Percentiles rank a stretch among this genome's conserved stretches.
phyloP scores from a whole-genome alignment of 1,140 invertebrate species.

The Bactericera cockerelli region DNA sequence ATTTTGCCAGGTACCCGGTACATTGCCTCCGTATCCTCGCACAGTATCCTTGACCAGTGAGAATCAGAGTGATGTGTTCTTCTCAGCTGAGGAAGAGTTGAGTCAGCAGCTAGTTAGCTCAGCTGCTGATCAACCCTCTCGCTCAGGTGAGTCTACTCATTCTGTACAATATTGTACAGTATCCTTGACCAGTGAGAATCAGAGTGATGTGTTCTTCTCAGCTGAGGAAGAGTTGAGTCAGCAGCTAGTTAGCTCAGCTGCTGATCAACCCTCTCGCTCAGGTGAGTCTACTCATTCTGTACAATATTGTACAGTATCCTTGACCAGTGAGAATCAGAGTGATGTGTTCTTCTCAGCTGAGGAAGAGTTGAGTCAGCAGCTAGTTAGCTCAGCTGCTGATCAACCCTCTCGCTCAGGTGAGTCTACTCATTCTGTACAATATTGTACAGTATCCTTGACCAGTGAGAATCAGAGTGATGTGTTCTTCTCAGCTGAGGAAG shows the following conservation, averaged over 20 bases:
- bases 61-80: slow-evolving; percentile 78
- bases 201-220: slow-evolving; percentile 78
- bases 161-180: slow-evolving; percentile 42
- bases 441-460: too few relatives aligned
- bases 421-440: too few relatives aligned
- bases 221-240: slow-evolving; percentile 68
- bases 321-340: too few relatives aligned
- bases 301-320: too few relatives aligned
- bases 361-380: too few relatives aligned
- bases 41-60: slow-evolving; percentile 75
- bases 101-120: slow-evolving; percentile 30
- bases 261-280: slow-evolving; percentile 8
- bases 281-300: too few relatives aligned
- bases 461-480: too few relatives aligned
- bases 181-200: slow-evolving; percentile 73
- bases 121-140: slow-evolving; percentile 7
- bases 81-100: slow-evolving; percentile 74
- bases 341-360: too few relatives aligned
- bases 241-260: slow-evolving; percentile 14
- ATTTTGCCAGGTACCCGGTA: slow-evolving; percentile 4
- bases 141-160: not conserved
- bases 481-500: too few relatives aligned
- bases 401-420: too few relatives aligned
- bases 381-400: too few relatives aligned
- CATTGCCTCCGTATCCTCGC: slow-evolving; percentile 35